Evolutionary conservation across 2,888 invertebrate species (phyloP).

Genomic region (Chaitophorus viminalis): DNA sequence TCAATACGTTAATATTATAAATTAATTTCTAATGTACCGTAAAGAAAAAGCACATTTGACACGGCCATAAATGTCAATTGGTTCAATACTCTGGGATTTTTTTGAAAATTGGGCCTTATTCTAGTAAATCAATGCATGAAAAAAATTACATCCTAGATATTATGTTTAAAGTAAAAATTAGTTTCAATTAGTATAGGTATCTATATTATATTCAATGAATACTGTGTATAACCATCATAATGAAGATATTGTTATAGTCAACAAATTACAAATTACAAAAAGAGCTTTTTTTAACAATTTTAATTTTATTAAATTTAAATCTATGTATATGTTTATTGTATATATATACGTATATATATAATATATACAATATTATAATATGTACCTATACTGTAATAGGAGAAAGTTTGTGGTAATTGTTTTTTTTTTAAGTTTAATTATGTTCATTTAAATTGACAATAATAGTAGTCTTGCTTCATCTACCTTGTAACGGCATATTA

Average conservation of each 20-base stretch:
- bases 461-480: neutral
- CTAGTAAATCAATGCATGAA: too few relatives aligned
- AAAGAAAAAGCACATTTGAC: too few relatives aligned
- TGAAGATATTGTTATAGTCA: neutral
- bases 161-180: too few relatives aligned
- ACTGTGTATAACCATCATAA: neutral
- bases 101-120: too few relatives aligned
- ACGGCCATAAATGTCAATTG: too few relatives aligned
- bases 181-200: neutral
- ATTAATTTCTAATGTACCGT: too few relatives aligned
- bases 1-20: too few relatives aligned
- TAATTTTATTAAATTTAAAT: neutral
- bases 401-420: constrained; percentile 8
- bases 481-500: constrained; percentile 4
- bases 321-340: neutral
- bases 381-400: neutral
- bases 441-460: constrained; percentile 26
- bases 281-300: neutral
- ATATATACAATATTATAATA: too few relatives aligned
- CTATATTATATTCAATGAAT: neutral
- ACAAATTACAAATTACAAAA: neutral
- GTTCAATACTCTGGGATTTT: too few relatives aligned
- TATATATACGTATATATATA: too few relatives aligned
- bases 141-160: too few relatives aligned
- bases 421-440: constrained; percentile 14